A percentile compares a stretch with the other conserved stretches of the same genome.
Conservation (phyloP, 1,140 invertebrate species). For the Cotesia vestalis region DNA sequence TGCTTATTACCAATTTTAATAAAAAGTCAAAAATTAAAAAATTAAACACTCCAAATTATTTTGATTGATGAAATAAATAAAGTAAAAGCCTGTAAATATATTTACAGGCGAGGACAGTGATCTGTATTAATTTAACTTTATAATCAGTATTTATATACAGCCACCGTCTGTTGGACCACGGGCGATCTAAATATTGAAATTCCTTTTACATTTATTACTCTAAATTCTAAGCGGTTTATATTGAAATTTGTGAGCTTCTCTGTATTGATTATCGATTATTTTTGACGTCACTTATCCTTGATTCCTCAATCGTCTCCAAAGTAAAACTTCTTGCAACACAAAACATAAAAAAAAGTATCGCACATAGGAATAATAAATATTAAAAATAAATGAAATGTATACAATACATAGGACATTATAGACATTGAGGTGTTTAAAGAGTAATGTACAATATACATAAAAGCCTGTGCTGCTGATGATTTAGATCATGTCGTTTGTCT, state of each 20-base stretch:
- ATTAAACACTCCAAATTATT: too few relatives aligned
- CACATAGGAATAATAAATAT: neutral
- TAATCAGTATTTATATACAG: conserved; percentile 41
- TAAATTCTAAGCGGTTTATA: conserved; percentile 44
- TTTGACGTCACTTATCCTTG: neutral
- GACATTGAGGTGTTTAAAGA: conserved; percentile 52
- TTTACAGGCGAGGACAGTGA: conserved; percentile 38
- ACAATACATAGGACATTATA: neutral
- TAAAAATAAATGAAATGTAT: conserved; percentile 1
- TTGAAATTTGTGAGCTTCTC: conserved; percentile 43
- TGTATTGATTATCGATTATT: neutral
- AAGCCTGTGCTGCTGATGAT: conserved; percentile 54
- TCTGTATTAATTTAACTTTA: conserved; percentile 51
- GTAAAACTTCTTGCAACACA: neutral
- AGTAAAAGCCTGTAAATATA: neutral
- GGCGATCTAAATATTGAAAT: conserved; percentile 50
- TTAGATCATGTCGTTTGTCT: conserved; percentile 52
- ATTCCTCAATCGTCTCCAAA: neutral
- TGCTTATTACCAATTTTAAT: too few relatives aligned
- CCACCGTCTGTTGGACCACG: conserved; percentile 31
- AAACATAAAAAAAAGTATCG: conserved; percentile 6
- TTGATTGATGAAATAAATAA: neutral
- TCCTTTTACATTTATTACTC: conserved; percentile 24
- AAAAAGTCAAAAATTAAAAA: too few relatives aligned
- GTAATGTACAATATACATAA: conserved; percentile 37